Evolutionary conservation across 1,140 invertebrate species (phyloP).

Genomic region (Araneus ventricosus): DNA sequence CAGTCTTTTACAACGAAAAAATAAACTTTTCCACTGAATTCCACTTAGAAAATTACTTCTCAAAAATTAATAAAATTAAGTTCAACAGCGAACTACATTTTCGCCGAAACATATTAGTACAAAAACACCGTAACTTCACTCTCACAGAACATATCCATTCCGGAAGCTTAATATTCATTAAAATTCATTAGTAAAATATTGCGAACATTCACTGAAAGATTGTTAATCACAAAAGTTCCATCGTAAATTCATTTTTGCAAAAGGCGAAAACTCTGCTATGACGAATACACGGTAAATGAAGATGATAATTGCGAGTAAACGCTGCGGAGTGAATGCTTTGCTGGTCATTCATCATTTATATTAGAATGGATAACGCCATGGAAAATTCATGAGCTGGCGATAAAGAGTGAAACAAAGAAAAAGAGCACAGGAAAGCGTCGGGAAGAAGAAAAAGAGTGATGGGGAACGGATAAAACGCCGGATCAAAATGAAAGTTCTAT

Average conservation of each 20-base stretch:
- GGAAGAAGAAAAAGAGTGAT: conserved; percentile 57
- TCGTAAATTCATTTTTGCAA: conserved; percentile 56
- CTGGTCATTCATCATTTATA: conserved; percentile 66
- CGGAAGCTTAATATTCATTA: conserved; percentile 54
- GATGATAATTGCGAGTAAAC: conserved; percentile 48
- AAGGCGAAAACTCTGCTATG: neutral
- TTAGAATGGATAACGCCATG: conserved; percentile 67
- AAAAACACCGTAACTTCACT: neutral
- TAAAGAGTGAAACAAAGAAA: conserved; percentile 71
- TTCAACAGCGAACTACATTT: neutral
- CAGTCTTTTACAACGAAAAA: neutral
- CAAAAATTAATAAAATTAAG: neutral
- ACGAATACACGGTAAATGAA: conserved; percentile 1
- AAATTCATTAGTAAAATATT: conserved; percentile 62
- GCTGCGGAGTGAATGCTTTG: conserved; percentile 31
- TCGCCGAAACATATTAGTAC: neutral
- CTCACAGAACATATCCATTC: neutral
- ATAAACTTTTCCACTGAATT: neutral
- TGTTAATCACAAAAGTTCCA: conserved; percentile 55
- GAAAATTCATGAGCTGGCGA: conserved; percentile 65
- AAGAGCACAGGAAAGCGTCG: conserved; percentile 23
- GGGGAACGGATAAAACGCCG: conserved; percentile 1
- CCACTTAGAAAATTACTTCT: neutral
- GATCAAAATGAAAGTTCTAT: conserved; percentile 70
- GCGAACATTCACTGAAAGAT: conserved; percentile 51